These are phyloP conservation scores for Cerastis leucographa DNA, from an alignment of 2,888 invertebrate genomes.

Conservation along the genomic window DNA sequence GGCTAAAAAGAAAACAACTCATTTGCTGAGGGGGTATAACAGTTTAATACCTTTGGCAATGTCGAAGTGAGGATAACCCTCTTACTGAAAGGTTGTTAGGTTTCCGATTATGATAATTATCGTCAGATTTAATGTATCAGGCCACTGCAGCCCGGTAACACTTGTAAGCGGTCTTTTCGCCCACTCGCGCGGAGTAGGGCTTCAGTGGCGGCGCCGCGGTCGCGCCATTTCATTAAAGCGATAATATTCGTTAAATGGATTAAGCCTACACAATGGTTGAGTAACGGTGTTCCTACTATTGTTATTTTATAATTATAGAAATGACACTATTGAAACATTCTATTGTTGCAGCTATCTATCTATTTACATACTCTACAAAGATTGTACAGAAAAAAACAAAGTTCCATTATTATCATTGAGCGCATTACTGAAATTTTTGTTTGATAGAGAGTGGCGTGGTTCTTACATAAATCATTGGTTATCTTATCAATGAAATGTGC, in stretches of 20 bases:
- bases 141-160: constrained; percentile 68
- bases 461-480: constrained; percentile 52
- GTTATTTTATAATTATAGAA: constrained; percentile 36
- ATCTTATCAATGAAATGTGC: constrained; percentile 58
- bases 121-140: constrained; percentile 66
- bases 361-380: background rate
- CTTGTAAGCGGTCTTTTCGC: constrained; percentile 79
- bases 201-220: constrained; percentile 73
- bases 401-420: constrained; percentile 30
- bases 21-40: constrained; percentile 1
- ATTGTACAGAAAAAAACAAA: constrained; percentile 18
- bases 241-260: constrained; percentile 86
- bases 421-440: constrained; percentile 43
- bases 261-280: constrained; percentile 70
- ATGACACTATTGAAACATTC: constrained; percentile 14
- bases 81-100: constrained; percentile 60
- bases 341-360: background rate
- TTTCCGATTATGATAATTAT: constrained; percentile 73
- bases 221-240: constrained; percentile 76
- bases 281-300: constrained; percentile 31
- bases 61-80: constrained; percentile 37
- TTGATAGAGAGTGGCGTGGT: constrained; percentile 16
- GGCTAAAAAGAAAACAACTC: background rate
- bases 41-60: constrained; percentile 12
- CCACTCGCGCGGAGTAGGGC: constrained; percentile 74